Conservation (phyloP, 2,888 invertebrate species). For the Sphaerophoria taeniata region DNA sequence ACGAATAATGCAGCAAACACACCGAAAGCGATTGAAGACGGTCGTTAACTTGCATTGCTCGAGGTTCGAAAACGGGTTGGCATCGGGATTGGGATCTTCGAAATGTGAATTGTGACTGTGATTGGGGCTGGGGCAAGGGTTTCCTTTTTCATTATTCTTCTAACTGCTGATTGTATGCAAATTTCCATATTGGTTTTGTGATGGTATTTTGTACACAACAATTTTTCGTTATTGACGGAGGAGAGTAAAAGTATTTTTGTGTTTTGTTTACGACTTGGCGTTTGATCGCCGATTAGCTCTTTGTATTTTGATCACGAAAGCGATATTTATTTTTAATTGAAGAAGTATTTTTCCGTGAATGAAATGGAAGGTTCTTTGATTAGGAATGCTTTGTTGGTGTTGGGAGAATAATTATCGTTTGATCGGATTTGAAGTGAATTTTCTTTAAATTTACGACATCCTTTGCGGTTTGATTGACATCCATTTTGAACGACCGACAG, state of each 20-base stretch:
- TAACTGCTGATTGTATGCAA: conserved; percentile 54
- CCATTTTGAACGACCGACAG: no score
- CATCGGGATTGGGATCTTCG: no score
- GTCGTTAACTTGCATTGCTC: neutral
- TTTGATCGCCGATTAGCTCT: conserved; percentile 24
- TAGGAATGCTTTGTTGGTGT: neutral
- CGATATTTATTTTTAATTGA: conserved; percentile 49
- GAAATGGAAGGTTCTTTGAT: conserved; percentile 26
- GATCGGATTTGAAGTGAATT: neutral
- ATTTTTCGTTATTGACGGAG: neutral
- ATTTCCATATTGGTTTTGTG: conserved; percentile 21
- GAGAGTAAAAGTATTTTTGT: conserved; percentile 27
- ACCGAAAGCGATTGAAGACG: neutral
- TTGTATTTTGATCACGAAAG: conserved; percentile 49
- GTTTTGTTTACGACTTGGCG: neutral
- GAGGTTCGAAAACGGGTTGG: neutral
- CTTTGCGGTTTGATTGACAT: no score
- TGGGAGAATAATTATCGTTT: neutral
- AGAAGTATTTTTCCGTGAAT: conserved; percentile 33
- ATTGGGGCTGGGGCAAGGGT: conserved; percentile 25
- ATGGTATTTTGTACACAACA: conserved; percentile 65
- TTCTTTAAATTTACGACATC: no score
- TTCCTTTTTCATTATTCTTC: conserved; percentile 38
- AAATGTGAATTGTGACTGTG: no score
- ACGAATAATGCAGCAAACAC: conserved; percentile 1